Evolutionary conservation across 2,888 invertebrate species (phyloP).

Genomic region (Graphium colonna): DNA sequence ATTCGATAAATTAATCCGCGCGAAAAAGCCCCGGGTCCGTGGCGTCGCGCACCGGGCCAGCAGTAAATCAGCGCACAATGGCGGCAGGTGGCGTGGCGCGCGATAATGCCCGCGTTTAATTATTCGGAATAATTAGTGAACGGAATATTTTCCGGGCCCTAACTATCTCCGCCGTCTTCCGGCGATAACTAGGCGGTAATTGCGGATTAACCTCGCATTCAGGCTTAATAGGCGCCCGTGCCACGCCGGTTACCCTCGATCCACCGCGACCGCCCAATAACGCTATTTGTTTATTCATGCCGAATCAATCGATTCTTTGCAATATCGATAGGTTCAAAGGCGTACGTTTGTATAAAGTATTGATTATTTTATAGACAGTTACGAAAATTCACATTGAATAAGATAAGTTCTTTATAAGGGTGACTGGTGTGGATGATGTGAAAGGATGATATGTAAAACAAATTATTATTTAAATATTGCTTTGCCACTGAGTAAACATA

Average conservation of each 20-base stretch:
- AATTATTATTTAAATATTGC: no score
- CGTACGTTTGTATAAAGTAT: background rate
- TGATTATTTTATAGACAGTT: no score
- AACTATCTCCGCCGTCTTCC: conserved; percentile 79
- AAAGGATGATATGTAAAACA: no score
- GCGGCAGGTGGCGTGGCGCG: conserved; percentile 75
- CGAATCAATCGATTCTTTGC: conserved; percentile 65
- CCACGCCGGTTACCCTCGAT: no score
- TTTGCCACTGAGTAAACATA: no score
- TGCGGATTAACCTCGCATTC: conserved; percentile 78
- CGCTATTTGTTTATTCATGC: conserved; percentile 67
- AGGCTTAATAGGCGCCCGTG: conserved; percentile 74
- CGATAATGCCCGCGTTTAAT: conserved; percentile 79
- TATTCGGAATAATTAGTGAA: conserved; percentile 81
- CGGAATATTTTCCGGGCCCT: conserved; percentile 80
- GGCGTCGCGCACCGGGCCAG: conserved; percentile 70
- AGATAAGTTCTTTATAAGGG: no score
- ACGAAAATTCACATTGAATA: no score
- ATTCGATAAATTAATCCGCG: conserved; percentile 73
- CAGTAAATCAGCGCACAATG: conserved; percentile 79
- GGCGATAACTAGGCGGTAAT: conserved; percentile 79
- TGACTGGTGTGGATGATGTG: no score
- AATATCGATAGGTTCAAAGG: conserved; percentile 31
- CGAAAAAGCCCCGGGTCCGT: conserved; percentile 71
- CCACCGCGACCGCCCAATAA: no score